A percentile compares a stretch with the other conserved stretches of the same genome.
phyloP scores from a whole-genome alignment of 1,140 invertebrate species.

The Metopolophium dirhodum region DNA sequence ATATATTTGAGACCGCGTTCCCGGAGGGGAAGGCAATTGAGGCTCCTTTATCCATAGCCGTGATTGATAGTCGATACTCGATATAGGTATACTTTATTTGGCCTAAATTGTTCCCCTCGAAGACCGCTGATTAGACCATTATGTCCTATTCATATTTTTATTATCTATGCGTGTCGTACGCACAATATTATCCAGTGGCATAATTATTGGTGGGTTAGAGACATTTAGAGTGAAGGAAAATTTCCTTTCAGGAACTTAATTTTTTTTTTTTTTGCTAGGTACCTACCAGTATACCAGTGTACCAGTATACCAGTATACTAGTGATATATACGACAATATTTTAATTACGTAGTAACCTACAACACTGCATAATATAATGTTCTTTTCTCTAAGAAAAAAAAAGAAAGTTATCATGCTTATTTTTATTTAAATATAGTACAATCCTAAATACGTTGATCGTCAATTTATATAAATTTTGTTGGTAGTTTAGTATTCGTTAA shows the following conservation, averaged over 20 bases:
- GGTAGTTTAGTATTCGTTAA: background rate
- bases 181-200: background rate
- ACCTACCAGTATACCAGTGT: background rate
- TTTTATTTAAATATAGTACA: background rate
- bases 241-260: background rate
- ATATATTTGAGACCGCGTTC: too few relatives aligned
- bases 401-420: background rate
- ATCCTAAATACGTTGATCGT: background rate
- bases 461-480: background rate
- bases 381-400: background rate
- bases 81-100: too few relatives aligned
- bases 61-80: too few relatives aligned
- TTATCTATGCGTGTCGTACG: too few relatives aligned
- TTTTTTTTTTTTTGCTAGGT: background rate
- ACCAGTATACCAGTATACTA: too few relatives aligned
- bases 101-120: too few relatives aligned
- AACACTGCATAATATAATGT: background rate
- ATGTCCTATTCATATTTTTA: too few relatives aligned
- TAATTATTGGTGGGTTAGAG: background rate
- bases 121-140: too few relatives aligned
- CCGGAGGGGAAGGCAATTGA: too few relatives aligned
- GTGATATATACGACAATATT: background rate
- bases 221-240: background rate
- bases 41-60: too few relatives aligned
- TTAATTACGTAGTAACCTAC: background rate